A percentile compares a stretch with the other conserved stretches of the same genome.
Evolutionary conservation across 1,140 invertebrate species (phyloP).

Genomic region (Neotoxoptera formosana): DNA sequence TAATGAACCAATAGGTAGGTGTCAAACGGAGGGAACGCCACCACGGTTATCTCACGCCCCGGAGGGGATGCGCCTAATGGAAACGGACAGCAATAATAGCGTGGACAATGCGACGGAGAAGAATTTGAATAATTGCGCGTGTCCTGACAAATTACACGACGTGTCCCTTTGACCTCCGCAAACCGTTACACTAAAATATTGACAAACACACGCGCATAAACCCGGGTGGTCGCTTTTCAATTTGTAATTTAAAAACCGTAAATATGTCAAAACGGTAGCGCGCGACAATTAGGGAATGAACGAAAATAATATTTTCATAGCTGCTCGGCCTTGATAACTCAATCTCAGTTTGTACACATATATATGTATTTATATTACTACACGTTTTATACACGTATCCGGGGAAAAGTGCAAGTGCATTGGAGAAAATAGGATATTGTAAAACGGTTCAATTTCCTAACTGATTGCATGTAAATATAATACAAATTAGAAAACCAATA

Average conservation of each 20-base stretch:
- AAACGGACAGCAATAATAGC: conserved; percentile 38
- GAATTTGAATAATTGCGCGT: conserved; percentile 57
- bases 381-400: neutral
- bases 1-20: conserved; percentile 32
- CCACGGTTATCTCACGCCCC: conserved; percentile 47
- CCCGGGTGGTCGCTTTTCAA: conserved; percentile 42
- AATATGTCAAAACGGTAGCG: conserved; percentile 47
- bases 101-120: neutral
- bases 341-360: neutral
- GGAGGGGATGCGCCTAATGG: conserved; percentile 36
- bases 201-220: conserved; percentile 8
- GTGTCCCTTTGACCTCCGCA: conserved; percentile 54
- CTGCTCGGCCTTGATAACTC: neutral
- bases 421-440: neutral
- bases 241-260: conserved; percentile 57
- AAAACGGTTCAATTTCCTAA: neutral
- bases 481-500: neutral
- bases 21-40: conserved; percentile 31
- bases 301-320: conserved; percentile 8
- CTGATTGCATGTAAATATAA: neutral
- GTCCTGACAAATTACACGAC: conserved; percentile 57
- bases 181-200: conserved; percentile 53
- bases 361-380: neutral
- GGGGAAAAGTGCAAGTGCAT: neutral
- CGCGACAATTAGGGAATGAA: neutral